Evolutionary conservation across 2,113 vertebrate species (phyloP).

Genomic region (Scomber colias): DNA sequence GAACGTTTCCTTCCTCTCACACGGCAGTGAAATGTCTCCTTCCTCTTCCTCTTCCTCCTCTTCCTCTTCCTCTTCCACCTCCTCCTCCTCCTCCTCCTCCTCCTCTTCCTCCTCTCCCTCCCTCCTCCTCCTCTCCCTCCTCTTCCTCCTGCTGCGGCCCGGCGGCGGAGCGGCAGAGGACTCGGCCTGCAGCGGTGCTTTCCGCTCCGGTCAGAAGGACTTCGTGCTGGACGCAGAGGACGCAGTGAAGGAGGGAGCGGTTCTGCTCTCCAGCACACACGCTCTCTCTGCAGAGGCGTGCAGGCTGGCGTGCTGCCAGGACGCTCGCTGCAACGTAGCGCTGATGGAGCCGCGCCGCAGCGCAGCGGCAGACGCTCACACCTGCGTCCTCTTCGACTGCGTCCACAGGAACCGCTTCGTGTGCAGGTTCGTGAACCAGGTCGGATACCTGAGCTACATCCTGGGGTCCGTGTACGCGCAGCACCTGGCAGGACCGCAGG

Average conservation of each 20-base stretch:
- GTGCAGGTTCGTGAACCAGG: constrained; percentile 88
- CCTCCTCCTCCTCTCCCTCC: constrained; percentile 17
- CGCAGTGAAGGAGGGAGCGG: constrained; percentile 88
- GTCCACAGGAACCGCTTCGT: constrained; percentile 88
- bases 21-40: constrained; percentile 27
- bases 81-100: constrained; percentile 4
- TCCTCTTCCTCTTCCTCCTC: constrained; percentile 21
- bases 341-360: constrained; percentile 80
- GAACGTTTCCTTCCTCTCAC: not conserved
- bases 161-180: not conserved
- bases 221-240: constrained; percentile 90
- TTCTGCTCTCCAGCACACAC: constrained; percentile 81
- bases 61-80: not conserved
- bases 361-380: constrained; percentile 14
- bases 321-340: constrained; percentile 87
- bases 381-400: constrained; percentile 91
- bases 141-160: not conserved
- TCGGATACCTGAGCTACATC: constrained; percentile 87
- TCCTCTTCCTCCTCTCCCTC: not conserved
- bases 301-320: constrained; percentile 85
- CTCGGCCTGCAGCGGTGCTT: constrained; percentile 54
- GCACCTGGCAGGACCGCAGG: constrained; percentile 67
- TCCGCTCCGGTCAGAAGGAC: constrained; percentile 74
- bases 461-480: constrained; percentile 72
- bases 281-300: constrained; percentile 80